These are phyloP conservation scores for Sarcophaga carnaria DNA, from an alignment of 2,888 invertebrate genomes.

Conservation along the genomic window DNA sequence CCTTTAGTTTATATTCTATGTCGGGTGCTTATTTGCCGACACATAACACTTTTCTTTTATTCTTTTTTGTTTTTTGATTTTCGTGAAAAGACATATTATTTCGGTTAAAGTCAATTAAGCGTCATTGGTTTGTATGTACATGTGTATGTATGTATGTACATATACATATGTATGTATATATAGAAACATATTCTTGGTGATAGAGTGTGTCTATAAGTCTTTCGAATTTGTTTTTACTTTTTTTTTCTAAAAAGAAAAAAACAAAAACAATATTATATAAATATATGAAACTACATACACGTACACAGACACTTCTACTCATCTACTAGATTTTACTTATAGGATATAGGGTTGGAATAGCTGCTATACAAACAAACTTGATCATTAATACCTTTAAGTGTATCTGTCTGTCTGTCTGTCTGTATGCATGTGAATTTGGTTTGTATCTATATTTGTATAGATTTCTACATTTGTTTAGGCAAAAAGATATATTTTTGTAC, in stretches of 20 bases:
- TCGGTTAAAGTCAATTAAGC: conserved; percentile 76
- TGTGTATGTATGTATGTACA: conserved; percentile 28
- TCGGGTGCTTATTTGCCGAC: no score
- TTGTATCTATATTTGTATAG: conserved; percentile 12
- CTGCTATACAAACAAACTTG: conserved; percentile 2
- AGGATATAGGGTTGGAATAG: no score
- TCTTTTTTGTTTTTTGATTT: conserved; percentile 4
- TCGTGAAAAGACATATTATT: conserved; percentile 1
- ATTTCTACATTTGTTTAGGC: neutral
- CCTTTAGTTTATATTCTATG: no score
- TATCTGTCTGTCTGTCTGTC: neutral
- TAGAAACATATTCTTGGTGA: neutral
- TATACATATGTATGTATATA: conserved; percentile 17
- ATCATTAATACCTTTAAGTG: conserved; percentile 20
- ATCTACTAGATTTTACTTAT: no score
- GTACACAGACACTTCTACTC: no score
- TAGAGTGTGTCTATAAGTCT: no score
- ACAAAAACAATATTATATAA: neutral
- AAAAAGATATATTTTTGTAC: neutral
- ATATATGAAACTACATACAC: no score
- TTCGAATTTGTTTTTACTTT: no score
- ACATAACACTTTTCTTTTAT: neutral
- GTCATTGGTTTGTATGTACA: conserved; percentile 72
- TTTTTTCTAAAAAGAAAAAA: conserved; percentile 8
- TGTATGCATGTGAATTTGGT: conserved; percentile 2